phyloP scores from a whole-genome alignment of 1,140 invertebrate species.

The Tetramorium parvispinum region DNA sequence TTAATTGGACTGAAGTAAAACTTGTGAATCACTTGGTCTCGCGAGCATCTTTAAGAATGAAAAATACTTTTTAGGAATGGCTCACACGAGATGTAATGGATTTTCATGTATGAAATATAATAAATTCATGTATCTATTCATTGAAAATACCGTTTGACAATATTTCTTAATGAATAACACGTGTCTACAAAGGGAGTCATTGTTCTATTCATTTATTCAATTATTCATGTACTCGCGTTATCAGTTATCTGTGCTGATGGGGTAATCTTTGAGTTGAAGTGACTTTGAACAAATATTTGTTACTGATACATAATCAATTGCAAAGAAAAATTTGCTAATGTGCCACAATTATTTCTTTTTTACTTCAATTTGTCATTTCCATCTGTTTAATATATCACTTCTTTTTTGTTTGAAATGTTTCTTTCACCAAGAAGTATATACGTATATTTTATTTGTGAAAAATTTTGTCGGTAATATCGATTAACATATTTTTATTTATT shows the following conservation, averaged over 20 bases:
- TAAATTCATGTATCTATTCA: neutral
- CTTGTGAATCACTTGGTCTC: neutral
- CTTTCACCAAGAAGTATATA: neutral
- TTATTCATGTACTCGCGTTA: constrained; percentile 9
- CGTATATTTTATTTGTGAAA: neutral
- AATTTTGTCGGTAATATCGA: neutral
- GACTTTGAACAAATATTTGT: constrained; percentile 18
- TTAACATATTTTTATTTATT: neutral
- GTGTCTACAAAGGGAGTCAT: neutral
- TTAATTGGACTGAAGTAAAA: neutral
- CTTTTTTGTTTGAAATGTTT: neutral
- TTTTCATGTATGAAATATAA: neutral
- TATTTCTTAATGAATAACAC: neutral
- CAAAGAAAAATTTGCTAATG: neutral
- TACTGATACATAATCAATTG: neutral
- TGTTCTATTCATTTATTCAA: constrained; percentile 2
- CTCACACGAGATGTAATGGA: neutral
- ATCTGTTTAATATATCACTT: neutral
- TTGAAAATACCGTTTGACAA: neutral
- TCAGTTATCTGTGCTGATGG: neutral
- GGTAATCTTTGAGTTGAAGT: neutral
- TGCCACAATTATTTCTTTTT: neutral
- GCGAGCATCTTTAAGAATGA: neutral
- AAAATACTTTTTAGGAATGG: neutral
- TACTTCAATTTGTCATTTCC: neutral